Evolutionary conservation across 2,113 vertebrate genomes (phyloP), one percentile per base, ranked within the genome.

Genomic region (Acrocephalus kingi): DNA sequence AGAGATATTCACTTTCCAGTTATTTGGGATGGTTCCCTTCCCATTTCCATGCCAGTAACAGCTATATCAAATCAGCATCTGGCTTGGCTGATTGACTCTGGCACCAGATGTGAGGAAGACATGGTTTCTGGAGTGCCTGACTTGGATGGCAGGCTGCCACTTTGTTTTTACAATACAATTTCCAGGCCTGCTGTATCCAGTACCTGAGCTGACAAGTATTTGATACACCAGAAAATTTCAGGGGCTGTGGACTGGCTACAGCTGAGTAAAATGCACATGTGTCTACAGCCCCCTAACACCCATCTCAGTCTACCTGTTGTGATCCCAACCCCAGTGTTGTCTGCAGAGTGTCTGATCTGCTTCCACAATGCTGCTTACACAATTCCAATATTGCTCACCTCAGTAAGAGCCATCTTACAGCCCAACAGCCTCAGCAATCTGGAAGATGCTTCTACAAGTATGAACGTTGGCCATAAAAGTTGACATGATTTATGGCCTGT

Each of bases 361-460:
- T 31, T 49, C 46, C 59, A 49, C 13, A 3, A 4, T 0, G 0
- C n/a, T 69, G 54, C 37, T 58, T 74, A 51, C 21, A 43, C 0
- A 0, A 23, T 18, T 11, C 31, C 49, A 21, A 0, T 24, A 7
- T 16, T 84, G 24, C 22, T 55, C 31, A 41, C 55, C 30, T 84
- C 37, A 30, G 4, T 18, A 20, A 49, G 56, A 74, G 43, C 28
- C 5, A 3, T 66, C 51, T 25, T 24, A 19, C 37, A 11, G 23
- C 19, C 54, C 4, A 4, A 9, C 15, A 84, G 49, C 27, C 41
- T 0, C 0, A 41, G 49, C 18, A 84, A 9, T 10, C 23, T 84
- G 63, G 37, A 69, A 77, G n/a, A 22, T 62, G 46, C 39, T 48
- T 80, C 49, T 84, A 6, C 0, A 3, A 86, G 45, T 52, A 46